These are phyloP conservation scores for Ageneiosus marmoratus DNA, from an alignment of 2,113 vertebrate genomes.

Conservation along the genomic window DNA sequence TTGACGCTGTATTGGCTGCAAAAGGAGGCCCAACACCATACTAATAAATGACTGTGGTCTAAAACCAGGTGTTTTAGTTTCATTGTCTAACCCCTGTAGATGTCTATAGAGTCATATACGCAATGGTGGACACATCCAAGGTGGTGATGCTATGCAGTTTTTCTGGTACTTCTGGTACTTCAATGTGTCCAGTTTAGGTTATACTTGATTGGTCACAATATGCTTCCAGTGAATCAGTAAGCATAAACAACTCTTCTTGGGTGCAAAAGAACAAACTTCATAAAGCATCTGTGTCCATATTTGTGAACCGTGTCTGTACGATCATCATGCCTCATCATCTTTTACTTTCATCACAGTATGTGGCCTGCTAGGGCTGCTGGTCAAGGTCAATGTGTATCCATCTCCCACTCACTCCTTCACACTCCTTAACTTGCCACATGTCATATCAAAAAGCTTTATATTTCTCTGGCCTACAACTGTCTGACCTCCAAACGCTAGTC, in stretches of 20 bases:
- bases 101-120: too few relatives aligned
- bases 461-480: not conserved
- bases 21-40: too few relatives aligned
- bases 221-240: not conserved
- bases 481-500: conserved; percentile 35
- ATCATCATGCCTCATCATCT: not conserved
- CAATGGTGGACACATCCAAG: too few relatives aligned
- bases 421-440: conserved; percentile 30
- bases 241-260: not conserved
- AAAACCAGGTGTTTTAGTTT: too few relatives aligned
- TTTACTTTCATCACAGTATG: conserved; percentile 29
- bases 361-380: conserved; percentile 10
- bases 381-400: conserved; percentile 44
- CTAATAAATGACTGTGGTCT: too few relatives aligned
- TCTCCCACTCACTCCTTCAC: conserved; percentile 16
- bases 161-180: too few relatives aligned
- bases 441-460: conserved; percentile 23
- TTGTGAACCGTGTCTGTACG: not conserved
- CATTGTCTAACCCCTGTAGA: too few relatives aligned
- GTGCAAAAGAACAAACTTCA: not conserved
- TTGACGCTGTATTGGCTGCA: too few relatives aligned
- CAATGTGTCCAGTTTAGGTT: not conserved
- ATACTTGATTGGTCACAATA: not conserved
- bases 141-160: too few relatives aligned
- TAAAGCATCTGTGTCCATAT: conserved; percentile 2